These are phyloP conservation scores for Adineta ricciae DNA, from an alignment of 2,888 invertebrate genomes.

Conservation along the genomic window DNA sequence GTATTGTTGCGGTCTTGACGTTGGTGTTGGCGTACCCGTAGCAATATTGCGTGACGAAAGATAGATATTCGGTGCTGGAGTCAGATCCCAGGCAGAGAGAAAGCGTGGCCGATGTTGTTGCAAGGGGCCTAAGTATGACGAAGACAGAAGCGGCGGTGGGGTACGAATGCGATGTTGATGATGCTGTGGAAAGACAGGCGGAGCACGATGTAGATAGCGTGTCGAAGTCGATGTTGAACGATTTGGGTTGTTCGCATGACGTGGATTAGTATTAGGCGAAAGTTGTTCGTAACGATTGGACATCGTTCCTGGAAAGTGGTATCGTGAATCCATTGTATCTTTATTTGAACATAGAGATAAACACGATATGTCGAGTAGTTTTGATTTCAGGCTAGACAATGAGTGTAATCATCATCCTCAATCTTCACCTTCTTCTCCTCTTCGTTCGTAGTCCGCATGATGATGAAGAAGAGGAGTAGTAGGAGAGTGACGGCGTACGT, in stretches of 20 bases:
- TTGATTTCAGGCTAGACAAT: slow-evolving; percentile 9
- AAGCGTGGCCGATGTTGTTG: slow-evolving; percentile 16
- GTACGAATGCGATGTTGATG: neutral
- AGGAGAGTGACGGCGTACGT: neutral
- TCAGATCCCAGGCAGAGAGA: slow-evolving; percentile 1
- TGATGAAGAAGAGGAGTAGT: slow-evolving; percentile 5
- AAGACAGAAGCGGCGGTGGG: neutral
- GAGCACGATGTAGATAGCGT: neutral
- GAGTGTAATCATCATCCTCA: neutral
- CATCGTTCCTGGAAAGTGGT: neutral
- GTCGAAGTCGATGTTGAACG: neutral
- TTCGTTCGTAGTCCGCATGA: neutral
- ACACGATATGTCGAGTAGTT: neutral
- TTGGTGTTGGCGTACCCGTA: neutral
- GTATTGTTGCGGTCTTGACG: neutral
- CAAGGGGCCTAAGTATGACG: neutral
- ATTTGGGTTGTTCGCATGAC: neutral
- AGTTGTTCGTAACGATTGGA: neutral
- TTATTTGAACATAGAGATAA: neutral
- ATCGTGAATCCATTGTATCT: slow-evolving; percentile 10
- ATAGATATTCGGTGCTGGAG: neutral
- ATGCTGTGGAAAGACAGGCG: neutral
- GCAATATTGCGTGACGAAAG: neutral
- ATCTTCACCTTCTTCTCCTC: neutral
- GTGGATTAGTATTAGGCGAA: neutral